Evolutionary conservation across 2,113 vertebrate genomes (phyloP), one percentile per base, ranked within the genome.

Genomic region (Bambusicola thoracicus): DNA sequence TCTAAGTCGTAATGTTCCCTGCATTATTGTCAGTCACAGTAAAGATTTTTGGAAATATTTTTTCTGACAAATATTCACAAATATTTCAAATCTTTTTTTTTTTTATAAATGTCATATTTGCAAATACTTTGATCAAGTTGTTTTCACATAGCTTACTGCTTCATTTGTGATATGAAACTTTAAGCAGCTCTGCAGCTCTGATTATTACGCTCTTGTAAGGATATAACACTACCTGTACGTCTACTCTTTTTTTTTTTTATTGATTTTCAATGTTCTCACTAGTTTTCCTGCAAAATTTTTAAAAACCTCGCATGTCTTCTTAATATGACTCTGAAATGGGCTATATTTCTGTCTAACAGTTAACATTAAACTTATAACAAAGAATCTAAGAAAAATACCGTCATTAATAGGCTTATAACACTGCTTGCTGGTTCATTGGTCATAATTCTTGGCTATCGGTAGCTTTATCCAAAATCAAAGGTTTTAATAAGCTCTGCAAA

Each of bases 401-500:
- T 40, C 61, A 58, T 58, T 67, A 78, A 84, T 61, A 62, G 86
- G n/a, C 43, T 92, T 75, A 75, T 75, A 92, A 87, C 34, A 32
- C 41, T 77, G 48, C 46, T 73, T 53, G 58, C 56, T 84, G 51
- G n/a, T 76, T 85, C 76, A 61, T 3, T 83, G 24, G 56, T 69
- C 74, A 38, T 44, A 87, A 58, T 70, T 81, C 91, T n/a, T 91
- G 55, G 81, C 73, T 91, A 93, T 73, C 29, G 85, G 85, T 67
- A 86, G 66, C 66, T 86, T 93, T 92, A 75, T 75, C 40, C 27
- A 93, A 89, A 94, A 81, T 65, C 67, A 85, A 94, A 63, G 59
- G 20, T 6, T 61, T 90, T 88, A 83, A 75, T 75, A 93, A 87
- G 40, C 18, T 87, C 73, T 89, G 49, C 66, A 90, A 83, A 68